A percentile compares a stretch with the other conserved stretches of the same genome.
Evolutionary conservation across 1,140 invertebrate genomes (phyloP).

Genomic region (Telenomus remus): DNA sequence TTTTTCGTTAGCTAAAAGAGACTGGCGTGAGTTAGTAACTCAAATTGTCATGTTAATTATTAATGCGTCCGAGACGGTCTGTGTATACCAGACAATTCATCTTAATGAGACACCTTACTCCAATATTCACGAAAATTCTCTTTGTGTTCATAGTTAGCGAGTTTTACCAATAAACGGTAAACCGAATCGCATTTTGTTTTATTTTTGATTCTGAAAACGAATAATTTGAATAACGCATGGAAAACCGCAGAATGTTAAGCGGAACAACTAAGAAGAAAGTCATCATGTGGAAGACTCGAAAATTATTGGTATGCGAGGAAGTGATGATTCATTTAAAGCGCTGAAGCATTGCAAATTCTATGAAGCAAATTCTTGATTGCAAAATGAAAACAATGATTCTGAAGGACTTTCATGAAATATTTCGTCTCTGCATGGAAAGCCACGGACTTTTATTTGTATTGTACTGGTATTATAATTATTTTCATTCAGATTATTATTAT

Average conservation of each 20-base stretch:
- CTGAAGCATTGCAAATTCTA: not conserved
- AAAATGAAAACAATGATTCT: conserved; percentile 1
- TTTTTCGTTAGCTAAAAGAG: conserved; percentile 14
- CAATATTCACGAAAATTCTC: not conserved
- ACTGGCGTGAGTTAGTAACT: conserved; percentile 28
- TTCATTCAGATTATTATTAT: not conserved
- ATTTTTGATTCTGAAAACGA: too few relatives aligned
- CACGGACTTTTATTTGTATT: too few relatives aligned
- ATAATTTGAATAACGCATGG: too few relatives aligned
- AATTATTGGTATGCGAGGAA: conserved; percentile 18
- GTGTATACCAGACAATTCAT: conserved; percentile 16
- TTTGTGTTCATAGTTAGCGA: too few relatives aligned
- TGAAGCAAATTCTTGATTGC: not conserved
- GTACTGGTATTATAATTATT: too few relatives aligned
- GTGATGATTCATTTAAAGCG: conserved; percentile 12
- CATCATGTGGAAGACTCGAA: conserved; percentile 4
- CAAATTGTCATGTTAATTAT: conserved; percentile 45
- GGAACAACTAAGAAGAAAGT: too few relatives aligned
- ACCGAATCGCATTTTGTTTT: too few relatives aligned
- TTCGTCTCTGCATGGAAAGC: not conserved
- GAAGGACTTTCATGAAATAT: not conserved
- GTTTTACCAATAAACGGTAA: too few relatives aligned
- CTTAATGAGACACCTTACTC: conserved; percentile 8
- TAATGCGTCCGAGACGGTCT: conserved; percentile 23
- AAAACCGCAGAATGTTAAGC: too few relatives aligned